Evolutionary conservation across 2,797 vertebrate species (phyloP), one percentile per base, ranked within the genome.

Genomic region (Thamnophis elegans): DNA sequence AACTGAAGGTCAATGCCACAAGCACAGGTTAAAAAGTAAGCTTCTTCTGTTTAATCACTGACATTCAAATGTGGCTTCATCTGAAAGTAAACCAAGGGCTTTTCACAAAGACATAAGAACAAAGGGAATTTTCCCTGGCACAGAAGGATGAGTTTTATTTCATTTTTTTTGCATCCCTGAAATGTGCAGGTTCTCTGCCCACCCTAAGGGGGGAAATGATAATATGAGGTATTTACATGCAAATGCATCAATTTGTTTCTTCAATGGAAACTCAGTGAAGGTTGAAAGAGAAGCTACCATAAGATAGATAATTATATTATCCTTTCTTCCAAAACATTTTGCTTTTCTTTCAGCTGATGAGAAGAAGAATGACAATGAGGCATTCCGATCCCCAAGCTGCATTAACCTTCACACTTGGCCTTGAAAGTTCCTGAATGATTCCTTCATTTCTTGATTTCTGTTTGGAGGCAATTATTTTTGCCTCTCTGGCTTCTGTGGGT

Each of bases 181-280:
- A 60, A 89, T 9, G 32, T 89, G 36, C 9, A 93, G 58, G 58
- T 56, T 95, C 58, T 95, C 51, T 93, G 92, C 91, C 36, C 62
- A 42, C 22, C 51, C n/a, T 47, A 16, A 95, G 53, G 47, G n/a
- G 0, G 0, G 22, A 87, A 62, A 85, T 93, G 5, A 93, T 93
- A 95, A 93, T n/a, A 92, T 28, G 89, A 89, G 93, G 68, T 68
- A 96, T 97, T 96, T 91, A 94, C 32, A 96, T 97, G 94, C 91
- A 96, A 97, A 96, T 96, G 55, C 73, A 51, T 93, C 93, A 91
- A 93, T 95, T 96, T 96, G 94, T 54, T 96, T 96, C 54, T n/a
- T 93, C 85, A 94, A 90, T 56, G 90, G 89, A 85, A 65, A 95
- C 87, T 68, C 85, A 85, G 36, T 47, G 93, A 93, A 28, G 82